Evolutionary conservation across 2,888 invertebrate species (phyloP), one percentile per base, ranked within the genome.

Genomic region (Athalia circularis): DNA sequence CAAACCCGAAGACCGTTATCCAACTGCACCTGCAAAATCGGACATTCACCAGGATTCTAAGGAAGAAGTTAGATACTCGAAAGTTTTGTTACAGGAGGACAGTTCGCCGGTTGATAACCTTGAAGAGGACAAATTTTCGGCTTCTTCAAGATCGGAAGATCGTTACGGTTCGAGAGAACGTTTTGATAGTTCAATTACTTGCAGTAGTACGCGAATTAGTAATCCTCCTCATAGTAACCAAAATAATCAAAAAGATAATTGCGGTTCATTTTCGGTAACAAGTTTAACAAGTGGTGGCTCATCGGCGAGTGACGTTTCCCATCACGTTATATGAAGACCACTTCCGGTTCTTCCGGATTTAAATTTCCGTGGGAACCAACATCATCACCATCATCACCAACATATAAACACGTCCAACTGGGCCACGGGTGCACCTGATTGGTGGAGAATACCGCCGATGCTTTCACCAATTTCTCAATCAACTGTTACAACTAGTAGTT

Each of bases 291-390:
- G 87, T 8, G 50, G 61, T 48, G 48, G 57, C 43, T 59, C 72
- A 9, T 5, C 45, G 47, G 13, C 72, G 9, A 54, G 54, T n/a
- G 47, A 50, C 1, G 50, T 59, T 8, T 59, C 72, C 4, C 57
- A 59, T 77, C 95, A 95, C 89, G 94, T 95, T 90, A 95, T 95
- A 93, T 95, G 95, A 95, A 95, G 94, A 93, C 95, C 95, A 92
- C 95, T 95, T 88, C 94, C 95, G 94, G 93, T 94, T 93, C 95
- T 95, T 92, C 95, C 95, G 87, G 94, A 94, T 88, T 80, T 89
- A 4, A 88, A 89, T 83, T 90, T 88, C 85, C 91, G 94, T 92
- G 91, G 92, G 92, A 92, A 92, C 92, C 92, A 88, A 29, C 29
- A 29, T 2, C 29, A 29, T 29, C 29, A 29, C 29, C 29, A 29